These are phyloP conservation scores for Uropsilus gracilis DNA, from an alignment of 2,113 vertebrate species.

Conservation along the genomic window DNA sequence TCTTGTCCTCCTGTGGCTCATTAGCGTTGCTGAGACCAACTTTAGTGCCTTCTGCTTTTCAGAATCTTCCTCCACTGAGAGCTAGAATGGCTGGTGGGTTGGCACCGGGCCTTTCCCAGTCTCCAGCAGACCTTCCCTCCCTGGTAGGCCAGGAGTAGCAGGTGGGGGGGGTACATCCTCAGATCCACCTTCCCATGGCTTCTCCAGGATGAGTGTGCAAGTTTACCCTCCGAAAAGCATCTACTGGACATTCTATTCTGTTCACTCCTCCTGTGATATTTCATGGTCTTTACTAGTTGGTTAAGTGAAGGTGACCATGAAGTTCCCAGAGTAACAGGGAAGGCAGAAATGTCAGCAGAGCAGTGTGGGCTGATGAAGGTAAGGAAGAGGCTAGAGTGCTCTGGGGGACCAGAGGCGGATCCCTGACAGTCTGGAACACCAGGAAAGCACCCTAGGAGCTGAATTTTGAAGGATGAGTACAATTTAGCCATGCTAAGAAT, in stretches of 20 bases:
- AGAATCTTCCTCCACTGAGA: background rate
- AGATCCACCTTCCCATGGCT: background rate
- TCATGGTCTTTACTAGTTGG: background rate
- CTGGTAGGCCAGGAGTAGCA: background rate
- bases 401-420: background rate
- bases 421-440: background rate
- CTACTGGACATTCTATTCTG: background rate
- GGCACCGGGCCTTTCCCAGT: background rate
- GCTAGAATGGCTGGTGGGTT: background rate
- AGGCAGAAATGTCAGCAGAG: background rate
- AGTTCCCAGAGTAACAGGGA: background rate
- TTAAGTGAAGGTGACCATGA: background rate
- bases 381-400: background rate
- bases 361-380: background rate
- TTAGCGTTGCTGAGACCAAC: background rate
- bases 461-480: background rate
- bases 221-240: background rate
- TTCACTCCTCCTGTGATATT: background rate
- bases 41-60: background rate
- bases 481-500: background rate
- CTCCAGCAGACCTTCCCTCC: background rate
- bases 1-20: background rate
- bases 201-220: background rate
- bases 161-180: background rate
- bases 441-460: background rate